phyloP scores from a whole-genome alignment of 2,113 vertebrate genomes.

The Lepus timidus region DNA sequence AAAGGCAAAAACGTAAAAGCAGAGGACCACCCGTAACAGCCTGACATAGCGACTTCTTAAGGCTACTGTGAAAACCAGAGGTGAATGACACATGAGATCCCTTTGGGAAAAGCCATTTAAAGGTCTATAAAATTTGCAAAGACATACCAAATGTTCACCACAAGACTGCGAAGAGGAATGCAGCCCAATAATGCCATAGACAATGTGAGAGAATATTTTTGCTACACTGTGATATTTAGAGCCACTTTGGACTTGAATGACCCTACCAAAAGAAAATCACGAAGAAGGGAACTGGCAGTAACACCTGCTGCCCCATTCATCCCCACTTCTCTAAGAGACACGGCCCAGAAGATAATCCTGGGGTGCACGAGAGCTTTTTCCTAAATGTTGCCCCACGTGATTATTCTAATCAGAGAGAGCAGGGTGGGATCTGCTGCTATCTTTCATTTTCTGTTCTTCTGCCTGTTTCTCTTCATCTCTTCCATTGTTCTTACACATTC shows the following conservation, averaged over 20 bases:
- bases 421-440: background rate
- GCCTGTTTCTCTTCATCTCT: background rate
- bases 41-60: slow-evolving; percentile 46
- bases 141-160: slow-evolving; percentile 44
- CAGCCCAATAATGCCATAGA: background rate
- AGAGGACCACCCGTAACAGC: slow-evolving; percentile 59
- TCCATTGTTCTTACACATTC: background rate
- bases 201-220: slow-evolving; percentile 39
- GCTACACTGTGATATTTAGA: background rate
- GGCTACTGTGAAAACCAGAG: slow-evolving; percentile 61
- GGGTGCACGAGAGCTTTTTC: background rate
- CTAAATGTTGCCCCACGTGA: background rate
- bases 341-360: background rate
- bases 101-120: slow-evolving; percentile 60
- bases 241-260: background rate
- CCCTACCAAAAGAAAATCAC: slow-evolving; percentile 23
- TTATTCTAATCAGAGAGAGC: background rate
- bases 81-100: slow-evolving; percentile 44
- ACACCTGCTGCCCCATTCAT: background rate
- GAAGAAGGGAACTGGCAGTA: background rate
- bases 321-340: background rate
- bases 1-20: slow-evolving; percentile 72
- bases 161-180: slow-evolving; percentile 26
- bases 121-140: slow-evolving; percentile 66
- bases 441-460: background rate